Evolutionary conservation across 2,113 vertebrate genomes (phyloP).

Genomic region (Raphicerus campestris): DNA sequence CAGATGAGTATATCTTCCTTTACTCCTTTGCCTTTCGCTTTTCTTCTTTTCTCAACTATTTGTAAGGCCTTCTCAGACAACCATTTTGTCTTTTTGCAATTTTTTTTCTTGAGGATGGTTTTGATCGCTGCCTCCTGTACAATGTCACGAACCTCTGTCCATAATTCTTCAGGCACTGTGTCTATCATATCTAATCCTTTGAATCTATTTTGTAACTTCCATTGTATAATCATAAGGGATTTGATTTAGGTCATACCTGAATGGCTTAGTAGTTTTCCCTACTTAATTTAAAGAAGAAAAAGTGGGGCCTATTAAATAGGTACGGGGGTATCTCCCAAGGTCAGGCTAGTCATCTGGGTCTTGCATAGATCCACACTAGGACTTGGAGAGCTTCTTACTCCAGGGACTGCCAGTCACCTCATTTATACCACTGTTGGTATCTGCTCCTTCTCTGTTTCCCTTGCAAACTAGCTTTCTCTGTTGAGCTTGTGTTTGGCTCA

Average conservation of each 20-base stretch:
- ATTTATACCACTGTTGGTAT: background rate
- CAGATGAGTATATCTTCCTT: background rate
- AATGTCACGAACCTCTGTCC: background rate
- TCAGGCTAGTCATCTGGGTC: background rate
- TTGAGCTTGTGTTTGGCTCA: background rate
- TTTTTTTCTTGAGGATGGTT: background rate
- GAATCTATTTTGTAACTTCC: background rate
- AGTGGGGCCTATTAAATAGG: background rate
- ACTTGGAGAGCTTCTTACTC: background rate
- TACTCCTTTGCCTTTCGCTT: background rate
- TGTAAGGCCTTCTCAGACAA: background rate
- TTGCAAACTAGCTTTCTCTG: background rate
- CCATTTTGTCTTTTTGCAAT: background rate
- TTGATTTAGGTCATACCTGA: background rate
- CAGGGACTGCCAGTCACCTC: background rate
- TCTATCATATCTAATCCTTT: background rate
- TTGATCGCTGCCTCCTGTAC: background rate
- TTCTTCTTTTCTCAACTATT: background rate
- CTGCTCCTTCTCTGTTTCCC: background rate
- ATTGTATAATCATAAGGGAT: background rate
- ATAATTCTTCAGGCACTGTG: background rate
- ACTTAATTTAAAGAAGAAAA: background rate
- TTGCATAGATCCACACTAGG: background rate
- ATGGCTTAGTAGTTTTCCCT: background rate
- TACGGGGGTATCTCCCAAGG: background rate